phyloP scores from a whole-genome alignment of 2,113 vertebrate genomes.

The Myiozetetes cayanensis region DNA sequence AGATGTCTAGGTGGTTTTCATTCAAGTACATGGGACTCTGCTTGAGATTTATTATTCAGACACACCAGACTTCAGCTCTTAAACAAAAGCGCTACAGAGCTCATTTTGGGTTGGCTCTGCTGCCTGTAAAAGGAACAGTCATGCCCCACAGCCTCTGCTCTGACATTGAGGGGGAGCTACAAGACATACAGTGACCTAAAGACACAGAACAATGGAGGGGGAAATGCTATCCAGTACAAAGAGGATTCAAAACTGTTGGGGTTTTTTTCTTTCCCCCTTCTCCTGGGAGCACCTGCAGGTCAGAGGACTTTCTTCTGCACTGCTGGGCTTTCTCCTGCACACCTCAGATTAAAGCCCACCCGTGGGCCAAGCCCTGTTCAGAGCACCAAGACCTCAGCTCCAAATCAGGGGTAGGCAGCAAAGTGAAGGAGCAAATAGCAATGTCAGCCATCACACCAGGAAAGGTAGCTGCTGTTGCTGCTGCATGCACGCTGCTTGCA shows the following conservation, averaged over 20 bases:
- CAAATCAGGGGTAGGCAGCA: background rate
- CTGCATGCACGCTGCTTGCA: accelerated
- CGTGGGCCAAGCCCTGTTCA: background rate
- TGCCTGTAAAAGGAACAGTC: background rate
- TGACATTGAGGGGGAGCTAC: accelerated
- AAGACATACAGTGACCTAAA: accelerated
- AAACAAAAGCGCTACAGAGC: background rate
- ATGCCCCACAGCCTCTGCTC: background rate
- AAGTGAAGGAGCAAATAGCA: background rate
- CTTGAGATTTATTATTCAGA: background rate
- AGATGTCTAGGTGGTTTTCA: background rate
- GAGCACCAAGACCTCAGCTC: accelerated
- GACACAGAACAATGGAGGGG: background rate
- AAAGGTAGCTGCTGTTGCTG: background rate
- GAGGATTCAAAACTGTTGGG: background rate
- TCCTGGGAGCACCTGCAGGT: background rate
- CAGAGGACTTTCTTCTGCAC: background rate
- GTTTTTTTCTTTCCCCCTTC: accelerated
- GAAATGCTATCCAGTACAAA: background rate
- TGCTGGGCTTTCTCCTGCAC: background rate
- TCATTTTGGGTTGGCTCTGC: background rate
- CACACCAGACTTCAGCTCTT: background rate
- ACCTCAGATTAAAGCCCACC: background rate
- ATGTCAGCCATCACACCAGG: background rate
- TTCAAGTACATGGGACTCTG: background rate